Evolutionary conservation across 2,888 invertebrate genomes (phyloP), one percentile per base, ranked within the genome.

Genomic region (Torymus aiolomorphi): DNA sequence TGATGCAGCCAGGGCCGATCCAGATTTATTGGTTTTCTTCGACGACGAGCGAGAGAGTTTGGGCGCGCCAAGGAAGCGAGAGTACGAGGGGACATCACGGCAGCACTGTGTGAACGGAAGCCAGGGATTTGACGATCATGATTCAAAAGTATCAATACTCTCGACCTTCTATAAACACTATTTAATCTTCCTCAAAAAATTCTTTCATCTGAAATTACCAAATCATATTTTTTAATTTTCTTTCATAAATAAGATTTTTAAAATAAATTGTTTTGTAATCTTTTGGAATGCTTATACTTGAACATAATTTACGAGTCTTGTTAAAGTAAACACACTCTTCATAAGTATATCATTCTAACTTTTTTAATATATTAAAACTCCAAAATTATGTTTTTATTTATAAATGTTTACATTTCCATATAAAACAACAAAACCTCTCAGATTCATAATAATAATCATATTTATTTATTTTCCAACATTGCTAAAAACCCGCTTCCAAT

Each of bases 1-100:
- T 85, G 86, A 86, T 86, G 84, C 84, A 83, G 84, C 84, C 84
- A 1, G 83, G 82, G 82, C 85, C 85, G 86, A 88, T 89, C 88
- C 86, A 89, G 89, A 90, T 90, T 90, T 90, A 90, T 90, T 87
- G 88, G 88, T 87, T 88, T 42, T 84, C 86, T 86, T 80, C 83
- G 82, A 82, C 81, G 83, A 42, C 42, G 42, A 42, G 42, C 3
- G 31, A 31, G 31, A 57, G 69, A 54, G 75, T 73, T 76, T 57
- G 51, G 71, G 71, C 51, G 24, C 42, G 61, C 14, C 13, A 31
- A 31, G 73, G 69, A 62, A 18, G 61, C 42, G 78, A 82, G 80
- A 74, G 65, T 71, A 65, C 65, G 79, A 73, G 69, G 51, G 57
- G 69, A 52, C 65, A 52, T 74, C 81, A 74, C 80, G 74, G 57